Base-by-base conservation (phyloP, 2,797 vertebrate species). In the Sparus aurata region DNA sequence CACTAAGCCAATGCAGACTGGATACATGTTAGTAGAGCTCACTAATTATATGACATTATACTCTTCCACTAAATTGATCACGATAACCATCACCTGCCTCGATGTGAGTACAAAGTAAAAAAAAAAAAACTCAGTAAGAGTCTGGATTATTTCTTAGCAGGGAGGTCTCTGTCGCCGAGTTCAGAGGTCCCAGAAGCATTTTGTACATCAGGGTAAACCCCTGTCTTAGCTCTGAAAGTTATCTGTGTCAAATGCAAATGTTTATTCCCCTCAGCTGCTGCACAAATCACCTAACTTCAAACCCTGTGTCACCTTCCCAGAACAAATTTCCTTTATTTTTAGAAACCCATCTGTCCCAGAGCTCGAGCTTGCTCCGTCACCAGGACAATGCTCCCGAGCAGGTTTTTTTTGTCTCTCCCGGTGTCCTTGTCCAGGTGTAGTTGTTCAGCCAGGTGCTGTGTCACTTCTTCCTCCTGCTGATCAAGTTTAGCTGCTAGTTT, bases 261-360 rank as follows among this genome's bases (percentile, higher is more conserved):
- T 87, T 87, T 86, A 85, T 89, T 83, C 87, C 87, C 86, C 71
- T 81, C 60, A 82, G 87, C 83, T 64, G 73, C 60, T 77, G 76
- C 75, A 75, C 75, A 82, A 64, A 86, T 85, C 82, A 79, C 83
- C 83, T 88, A 77, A 66, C 80, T 81, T 73, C 81, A 82, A 62
- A 82, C 77, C 69, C 75, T 7, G 80, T 75, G 73, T 90, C 86
- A 89, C 85, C 87, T 84, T 88, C 79, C 69, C 77, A 75, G 72
- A 84, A 79, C 80, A 84, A 85, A 88, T 88, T 75, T 69, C 54
- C 46, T 83, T 80, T 91, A 85, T 91, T 90, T 92, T 91, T 92
- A 93, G 91, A 89, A 80, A 20, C 74, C 87, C 87, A 85, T 86
- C 89, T 86, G 88, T 91, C 87, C 92, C 82, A 74, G 86, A 77